Evolutionary conservation across 1,140 invertebrate species (phyloP), one percentile per base, ranked within the genome.

Genomic region (Eriosoma lanigerum): DNA sequence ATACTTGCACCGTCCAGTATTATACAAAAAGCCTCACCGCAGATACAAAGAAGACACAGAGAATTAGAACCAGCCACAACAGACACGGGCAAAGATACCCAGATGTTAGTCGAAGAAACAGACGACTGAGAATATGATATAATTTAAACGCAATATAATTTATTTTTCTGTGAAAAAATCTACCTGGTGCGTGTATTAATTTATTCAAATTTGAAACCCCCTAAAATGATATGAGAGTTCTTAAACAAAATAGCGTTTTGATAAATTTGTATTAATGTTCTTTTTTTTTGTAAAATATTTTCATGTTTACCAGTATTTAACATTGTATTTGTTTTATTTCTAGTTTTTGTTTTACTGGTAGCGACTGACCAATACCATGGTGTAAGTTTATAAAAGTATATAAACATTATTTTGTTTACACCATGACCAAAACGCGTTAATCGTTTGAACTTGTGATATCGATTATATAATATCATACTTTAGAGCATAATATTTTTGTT

Each of bases 11-110:
- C 94, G 26, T 94, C 93, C 76, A 93, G 92, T 83, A 88, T 94
- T 29, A 90, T 92, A 81, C 92, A 93, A 83, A 90, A 91, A 84
- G 89, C 91, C 66, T 91, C 91, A 32, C 92, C 92, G 24, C 91
- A 92, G 83, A 86, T 93, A 82, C 91, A 92, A 83, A 86, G 93
- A 46, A 89, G 91, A 81, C 90, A 93, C 82, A 88, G 91, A 83
- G 92, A 96, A 85, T 88, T 96, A 48, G 94, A 96, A 86, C 94
- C 94, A 1, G 90, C 91, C 75, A 88, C 90, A 12, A 88, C 91
- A 32, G 95, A 97, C 84, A 94, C 93, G n/a, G 94, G 94, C 84
- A 95, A 94, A 87, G 95, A 96, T 86, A 97, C 95, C 1, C 93
- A 94, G 85, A 91, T 93, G 85, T 89, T 97, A 81, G 94, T 96